These are phyloP conservation scores for Drosophila fulvimacula DNA, from an alignment of 2,888 invertebrate species.

Conservation along the genomic window DNA sequence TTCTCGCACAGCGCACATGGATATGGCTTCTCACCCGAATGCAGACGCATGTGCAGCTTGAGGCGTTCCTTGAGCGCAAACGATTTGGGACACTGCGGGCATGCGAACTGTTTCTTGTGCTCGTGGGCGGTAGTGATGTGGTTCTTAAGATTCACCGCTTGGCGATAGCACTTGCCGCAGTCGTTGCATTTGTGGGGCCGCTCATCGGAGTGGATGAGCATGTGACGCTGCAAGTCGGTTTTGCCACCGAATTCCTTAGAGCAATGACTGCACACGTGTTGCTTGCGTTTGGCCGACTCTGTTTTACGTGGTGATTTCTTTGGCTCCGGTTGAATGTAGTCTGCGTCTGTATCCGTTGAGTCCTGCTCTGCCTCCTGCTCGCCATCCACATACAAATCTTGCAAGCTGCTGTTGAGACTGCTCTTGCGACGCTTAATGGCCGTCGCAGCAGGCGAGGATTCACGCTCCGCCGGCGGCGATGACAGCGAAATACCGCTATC, in stretches of 20 bases:
- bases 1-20: slow-evolving; percentile 88
- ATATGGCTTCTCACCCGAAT: slow-evolving; percentile 90
- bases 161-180: slow-evolving; percentile 88
- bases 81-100: slow-evolving; percentile 90
- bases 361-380: slow-evolving; percentile 36
- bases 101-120: slow-evolving; percentile 86
- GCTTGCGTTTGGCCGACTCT: slow-evolving; percentile 74
- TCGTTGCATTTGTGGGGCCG: slow-evolving; percentile 88
- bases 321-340: slow-evolving; percentile 56
- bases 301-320: slow-evolving; percentile 35
- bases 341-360: slow-evolving; percentile 42
- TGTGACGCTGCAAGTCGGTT: slow-evolving; percentile 89
- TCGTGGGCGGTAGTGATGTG: slow-evolving; percentile 86
- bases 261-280: slow-evolving; percentile 88
- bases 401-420: slow-evolving; percentile 63
- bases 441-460: slow-evolving; percentile 50
- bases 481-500: slow-evolving; percentile 83
- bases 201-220: slow-evolving; percentile 88
- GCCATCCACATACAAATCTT: slow-evolving; percentile 39
- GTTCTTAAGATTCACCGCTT: slow-evolving; percentile 88
- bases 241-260: slow-evolving; percentile 88
- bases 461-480: slow-evolving; percentile 76
- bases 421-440: slow-evolving; percentile 58
- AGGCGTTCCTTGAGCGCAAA: slow-evolving; percentile 92
- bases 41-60: slow-evolving; percentile 89